These are phyloP conservation scores for Crossaster papposus DNA, from an alignment of 53 echinoderm and acorn worm species.

Conservation along the genomic window DNA sequence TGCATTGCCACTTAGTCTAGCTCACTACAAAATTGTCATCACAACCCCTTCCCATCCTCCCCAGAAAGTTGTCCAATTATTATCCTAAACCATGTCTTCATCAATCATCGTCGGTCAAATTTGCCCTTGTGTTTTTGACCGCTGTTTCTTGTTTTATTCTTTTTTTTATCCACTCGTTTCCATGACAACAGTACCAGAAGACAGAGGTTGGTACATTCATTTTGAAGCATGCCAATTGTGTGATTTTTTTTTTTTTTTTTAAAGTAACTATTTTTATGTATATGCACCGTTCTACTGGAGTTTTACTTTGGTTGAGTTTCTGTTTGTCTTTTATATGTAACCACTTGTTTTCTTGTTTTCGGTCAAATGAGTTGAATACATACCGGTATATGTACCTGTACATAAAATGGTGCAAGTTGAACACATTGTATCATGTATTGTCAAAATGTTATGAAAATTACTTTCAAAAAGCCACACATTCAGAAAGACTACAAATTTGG, in stretches of 20 bases:
- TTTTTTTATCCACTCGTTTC: constrained; percentile 33
- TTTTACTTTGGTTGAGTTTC: background rate
- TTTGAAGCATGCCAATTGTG: background rate
- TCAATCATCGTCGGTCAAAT: background rate
- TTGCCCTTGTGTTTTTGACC: background rate
- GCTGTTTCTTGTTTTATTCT: constrained; percentile 27
- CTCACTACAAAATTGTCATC: background rate
- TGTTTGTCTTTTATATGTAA: too few species aligned
- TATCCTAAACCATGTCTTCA: background rate
- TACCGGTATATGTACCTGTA: too few species aligned
- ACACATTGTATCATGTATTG: too few species aligned
- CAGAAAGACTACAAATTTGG: too few species aligned
- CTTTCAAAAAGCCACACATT: too few species aligned
- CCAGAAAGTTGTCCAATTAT: background rate
- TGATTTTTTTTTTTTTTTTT: constrained; percentile 9
- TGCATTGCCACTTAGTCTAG: constrained; percentile 13
- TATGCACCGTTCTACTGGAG: background rate
- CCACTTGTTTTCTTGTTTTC: too few species aligned
- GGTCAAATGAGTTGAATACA: too few species aligned
- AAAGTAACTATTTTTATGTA: background rate
- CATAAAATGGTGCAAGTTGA: too few species aligned
- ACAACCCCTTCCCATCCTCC: background rate
- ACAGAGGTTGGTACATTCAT: constrained; percentile 46
- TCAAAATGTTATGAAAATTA: too few species aligned
- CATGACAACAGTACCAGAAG: constrained; percentile 53